A percentile compares a stretch with the other conserved stretches of the same genome.
These are phyloP conservation scores for Tauraco erythrolophus DNA, from an alignment of 2,113 vertebrate species.

Conservation along the genomic window DNA sequence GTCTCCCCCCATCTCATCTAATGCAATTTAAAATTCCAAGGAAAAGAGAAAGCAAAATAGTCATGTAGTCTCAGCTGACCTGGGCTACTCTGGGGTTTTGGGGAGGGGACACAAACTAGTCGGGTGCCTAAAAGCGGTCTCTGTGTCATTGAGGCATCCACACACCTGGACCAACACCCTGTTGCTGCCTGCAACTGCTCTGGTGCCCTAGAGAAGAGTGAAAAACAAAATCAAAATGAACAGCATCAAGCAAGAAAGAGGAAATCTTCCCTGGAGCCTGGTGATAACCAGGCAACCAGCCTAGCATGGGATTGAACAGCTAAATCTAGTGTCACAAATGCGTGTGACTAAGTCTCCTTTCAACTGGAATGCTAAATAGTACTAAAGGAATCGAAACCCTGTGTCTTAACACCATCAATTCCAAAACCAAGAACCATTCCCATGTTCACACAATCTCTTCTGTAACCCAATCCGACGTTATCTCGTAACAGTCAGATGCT, in stretches of 20 bases:
- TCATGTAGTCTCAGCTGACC: neutral
- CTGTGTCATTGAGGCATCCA: neutral
- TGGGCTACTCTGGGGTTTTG: fast-evolving
- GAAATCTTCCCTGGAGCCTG: neutral
- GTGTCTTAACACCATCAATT: neutral
- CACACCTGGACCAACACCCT: fast-evolving
- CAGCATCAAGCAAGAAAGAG: neutral
- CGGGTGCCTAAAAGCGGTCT: neutral
- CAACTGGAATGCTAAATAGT: neutral
- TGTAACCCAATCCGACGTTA: fast-evolving
- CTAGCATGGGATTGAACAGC: neutral
- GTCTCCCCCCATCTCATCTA: neutral
- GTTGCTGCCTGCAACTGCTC: neutral
- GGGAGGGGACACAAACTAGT: neutral
- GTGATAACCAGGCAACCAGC: neutral
- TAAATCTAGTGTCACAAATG: neutral
- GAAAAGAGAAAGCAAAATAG: neutral
- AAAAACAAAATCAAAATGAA: neutral
- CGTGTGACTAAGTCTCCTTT: neutral
- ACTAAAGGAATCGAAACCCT: neutral
- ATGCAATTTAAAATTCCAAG: neutral
- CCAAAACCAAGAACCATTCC: neutral
- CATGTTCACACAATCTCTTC: neutral
- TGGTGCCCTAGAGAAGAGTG: neutral
- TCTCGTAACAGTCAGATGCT: neutral